These are phyloP conservation scores for Ascaphus truei DNA, from an alignment of 2,113 vertebrate genomes.

Conservation along the genomic window DNA sequence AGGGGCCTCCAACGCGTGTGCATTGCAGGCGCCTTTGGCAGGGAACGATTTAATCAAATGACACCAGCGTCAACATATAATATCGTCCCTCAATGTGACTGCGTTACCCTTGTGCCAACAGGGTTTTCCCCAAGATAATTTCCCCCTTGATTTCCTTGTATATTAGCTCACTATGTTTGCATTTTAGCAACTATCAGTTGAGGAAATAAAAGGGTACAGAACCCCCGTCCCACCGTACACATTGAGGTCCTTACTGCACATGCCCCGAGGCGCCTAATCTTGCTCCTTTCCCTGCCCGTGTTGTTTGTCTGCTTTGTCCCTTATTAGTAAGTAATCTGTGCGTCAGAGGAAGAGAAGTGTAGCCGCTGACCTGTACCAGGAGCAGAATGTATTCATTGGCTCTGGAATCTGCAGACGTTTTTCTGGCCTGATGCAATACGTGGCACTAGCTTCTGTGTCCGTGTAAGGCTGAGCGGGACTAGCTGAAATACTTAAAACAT, in stretches of 20 bases:
- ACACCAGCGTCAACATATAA: not conserved
- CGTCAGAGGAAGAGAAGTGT: not conserved
- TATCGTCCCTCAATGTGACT: too few species aligned
- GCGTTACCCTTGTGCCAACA: not conserved
- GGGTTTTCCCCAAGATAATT: too few species aligned
- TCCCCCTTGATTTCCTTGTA: too few species aligned
- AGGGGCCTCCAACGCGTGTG: too few species aligned
- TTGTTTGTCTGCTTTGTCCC: not conserved
- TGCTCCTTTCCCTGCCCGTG: not conserved
- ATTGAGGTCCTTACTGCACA: not conserved
- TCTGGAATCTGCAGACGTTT: not conserved
- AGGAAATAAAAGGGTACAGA: too few species aligned
- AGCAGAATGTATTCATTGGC: conserved; percentile 21
- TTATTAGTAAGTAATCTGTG: not conserved
- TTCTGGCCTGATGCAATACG: conserved; percentile 14
- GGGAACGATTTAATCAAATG: not conserved
- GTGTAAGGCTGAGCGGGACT: conserved; percentile 3
- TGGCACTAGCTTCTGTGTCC: not conserved
- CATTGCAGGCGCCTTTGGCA: too few species aligned
- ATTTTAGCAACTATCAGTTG: too few species aligned
- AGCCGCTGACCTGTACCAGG: conserved; percentile 4
- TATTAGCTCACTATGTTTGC: too few species aligned
- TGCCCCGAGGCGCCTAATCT: not conserved
- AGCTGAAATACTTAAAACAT: conserved; percentile 13
- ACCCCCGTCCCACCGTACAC: too few species aligned